Evolutionary conservation across 2,888 invertebrate genomes (phyloP).

Genomic region (Deilephila porcellus): DNA sequence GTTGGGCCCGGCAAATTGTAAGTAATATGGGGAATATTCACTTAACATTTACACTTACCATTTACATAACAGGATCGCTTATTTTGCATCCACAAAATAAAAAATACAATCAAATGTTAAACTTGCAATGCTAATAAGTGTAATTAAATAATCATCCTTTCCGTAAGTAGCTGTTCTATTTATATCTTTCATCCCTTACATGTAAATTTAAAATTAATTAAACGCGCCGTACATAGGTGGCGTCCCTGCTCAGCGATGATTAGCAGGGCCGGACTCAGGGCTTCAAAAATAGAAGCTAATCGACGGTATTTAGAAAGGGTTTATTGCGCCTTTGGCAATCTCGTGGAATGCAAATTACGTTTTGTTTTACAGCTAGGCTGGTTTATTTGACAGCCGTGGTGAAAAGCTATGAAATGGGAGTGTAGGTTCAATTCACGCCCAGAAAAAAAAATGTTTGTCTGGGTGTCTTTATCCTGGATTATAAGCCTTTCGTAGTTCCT

Average conservation of each 20-base stretch:
- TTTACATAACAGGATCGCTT: background rate
- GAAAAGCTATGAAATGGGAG: background rate
- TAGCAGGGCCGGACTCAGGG: conserved; percentile 47
- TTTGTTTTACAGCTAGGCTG: background rate
- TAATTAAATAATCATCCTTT: conserved; percentile 27
- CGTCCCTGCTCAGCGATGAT: conserved; percentile 51
- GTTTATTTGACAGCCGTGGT: background rate
- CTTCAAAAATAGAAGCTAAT: too few species aligned
- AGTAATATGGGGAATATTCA: too few species aligned
- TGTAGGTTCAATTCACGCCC: background rate
- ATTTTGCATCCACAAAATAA: background rate
- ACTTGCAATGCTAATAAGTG: background rate
- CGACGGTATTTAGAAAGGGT: conserved; percentile 1
- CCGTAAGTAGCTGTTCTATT: conserved; percentile 38
- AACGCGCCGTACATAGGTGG: conserved; percentile 46
- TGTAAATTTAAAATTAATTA: conserved; percentile 58
- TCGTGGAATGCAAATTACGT: background rate
- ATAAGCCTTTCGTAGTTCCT: too few species aligned
- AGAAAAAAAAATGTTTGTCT: background rate
- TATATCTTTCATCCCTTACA: conserved; percentile 46
- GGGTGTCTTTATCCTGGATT: background rate
- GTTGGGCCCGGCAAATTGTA: too few species aligned
- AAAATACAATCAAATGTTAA: background rate
- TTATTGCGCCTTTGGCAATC: background rate
- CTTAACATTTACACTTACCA: too few species aligned